Evolutionary conservation across 2,113 vertebrate genomes (phyloP).

Genomic region (Xenus cinereus): DNA sequence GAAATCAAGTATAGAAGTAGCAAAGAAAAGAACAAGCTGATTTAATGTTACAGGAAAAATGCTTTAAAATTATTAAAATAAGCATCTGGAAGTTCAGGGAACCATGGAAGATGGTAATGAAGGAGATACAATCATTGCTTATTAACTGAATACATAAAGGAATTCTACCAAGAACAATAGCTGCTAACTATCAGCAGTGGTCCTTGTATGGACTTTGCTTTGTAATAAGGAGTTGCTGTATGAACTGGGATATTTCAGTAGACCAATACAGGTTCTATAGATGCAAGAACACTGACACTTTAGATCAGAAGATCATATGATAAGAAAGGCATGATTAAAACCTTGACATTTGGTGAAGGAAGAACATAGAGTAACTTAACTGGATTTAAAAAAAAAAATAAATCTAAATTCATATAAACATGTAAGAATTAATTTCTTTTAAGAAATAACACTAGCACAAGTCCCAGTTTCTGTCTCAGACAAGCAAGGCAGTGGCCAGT

Average conservation of each 20-base stretch:
- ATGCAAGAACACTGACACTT: background rate
- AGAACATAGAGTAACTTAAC: background rate
- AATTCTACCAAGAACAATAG: background rate
- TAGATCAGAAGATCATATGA: background rate
- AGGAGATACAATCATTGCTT: background rate
- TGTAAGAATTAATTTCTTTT: background rate
- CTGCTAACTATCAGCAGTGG: background rate
- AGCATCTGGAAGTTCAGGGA: background rate
- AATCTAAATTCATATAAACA: background rate
- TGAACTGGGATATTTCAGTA: background rate
- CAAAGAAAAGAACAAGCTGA: accelerated
- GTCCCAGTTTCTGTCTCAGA: background rate
- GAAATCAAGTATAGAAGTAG: background rate
- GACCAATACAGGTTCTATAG: background rate
- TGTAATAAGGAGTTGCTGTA: background rate
- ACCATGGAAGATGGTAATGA: background rate
- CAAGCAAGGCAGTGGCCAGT: background rate
- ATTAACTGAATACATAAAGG: background rate
- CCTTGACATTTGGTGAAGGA: background rate
- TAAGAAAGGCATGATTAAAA: background rate
- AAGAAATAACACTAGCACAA: background rate
- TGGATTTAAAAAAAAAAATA: background rate
- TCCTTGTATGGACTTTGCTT: background rate
- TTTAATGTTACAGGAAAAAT: background rate
- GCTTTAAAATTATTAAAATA: accelerated